phyloP scores from a whole-genome alignment of 2,888 invertebrate species.

The Callosobruchus maculatus region DNA sequence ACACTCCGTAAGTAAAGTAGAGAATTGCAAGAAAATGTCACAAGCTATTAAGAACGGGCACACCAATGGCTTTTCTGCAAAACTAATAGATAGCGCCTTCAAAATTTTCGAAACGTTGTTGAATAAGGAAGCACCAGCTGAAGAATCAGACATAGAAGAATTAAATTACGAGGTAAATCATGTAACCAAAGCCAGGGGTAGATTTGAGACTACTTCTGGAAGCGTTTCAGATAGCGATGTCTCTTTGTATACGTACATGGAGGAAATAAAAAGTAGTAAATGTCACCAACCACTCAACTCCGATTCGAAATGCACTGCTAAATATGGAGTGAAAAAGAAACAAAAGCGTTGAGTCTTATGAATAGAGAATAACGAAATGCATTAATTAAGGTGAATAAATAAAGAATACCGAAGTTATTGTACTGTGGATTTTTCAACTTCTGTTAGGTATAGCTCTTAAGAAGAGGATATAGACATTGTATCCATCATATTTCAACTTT shows the following conservation, averaged over 20 bases:
- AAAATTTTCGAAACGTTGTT: slow-evolving; percentile 38
- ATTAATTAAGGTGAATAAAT: slow-evolving; percentile 1
- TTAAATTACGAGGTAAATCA: slow-evolving; percentile 19
- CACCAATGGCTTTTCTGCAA: slow-evolving; percentile 21
- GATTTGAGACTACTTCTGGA: slow-evolving; percentile 1
- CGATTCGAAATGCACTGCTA: not conserved
- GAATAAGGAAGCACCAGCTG: slow-evolving; percentile 23
- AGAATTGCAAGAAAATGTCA: slow-evolving; percentile 4
- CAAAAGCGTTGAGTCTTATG: not conserved
- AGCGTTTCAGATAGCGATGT: slow-evolving; percentile 32
- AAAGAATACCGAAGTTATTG: not conserved
- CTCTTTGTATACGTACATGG: slow-evolving; percentile 40
- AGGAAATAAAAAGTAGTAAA: slow-evolving; percentile 31
- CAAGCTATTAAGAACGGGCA: slow-evolving; percentile 10
- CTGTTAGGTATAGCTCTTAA: not conserved
- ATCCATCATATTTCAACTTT: not conserved
- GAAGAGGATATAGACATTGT: not conserved
- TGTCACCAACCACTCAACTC: not conserved
- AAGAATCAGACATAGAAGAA: slow-evolving; percentile 25
- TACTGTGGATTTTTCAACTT: not conserved
- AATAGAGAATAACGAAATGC: not conserved
- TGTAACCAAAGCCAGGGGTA: slow-evolving; percentile 2
- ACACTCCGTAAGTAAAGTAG: slow-evolving; percentile 3
- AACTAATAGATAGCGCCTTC: slow-evolving; percentile 25
- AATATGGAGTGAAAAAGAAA: not conserved